A percentile compares a stretch with the other conserved stretches of the same genome.
Conservation (phyloP, 2,797 vertebrate species). For the Acridotheres tristis region DNA sequence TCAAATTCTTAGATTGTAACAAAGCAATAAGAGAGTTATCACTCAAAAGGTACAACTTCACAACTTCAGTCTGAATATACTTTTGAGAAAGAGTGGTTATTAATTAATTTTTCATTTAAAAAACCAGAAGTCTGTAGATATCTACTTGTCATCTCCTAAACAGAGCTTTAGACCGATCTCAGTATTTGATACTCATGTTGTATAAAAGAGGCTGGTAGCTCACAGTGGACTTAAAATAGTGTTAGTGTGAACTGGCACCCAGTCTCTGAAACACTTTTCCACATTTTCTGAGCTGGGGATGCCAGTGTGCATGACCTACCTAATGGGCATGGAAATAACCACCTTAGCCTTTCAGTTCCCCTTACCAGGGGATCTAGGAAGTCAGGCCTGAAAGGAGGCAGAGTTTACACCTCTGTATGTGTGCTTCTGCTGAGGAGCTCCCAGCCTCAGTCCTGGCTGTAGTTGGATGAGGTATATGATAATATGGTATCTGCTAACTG, state of each 20-base stretch:
- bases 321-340: neutral
- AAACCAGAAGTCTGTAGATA: neutral
- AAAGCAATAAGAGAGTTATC: slow-evolving; percentile 37
- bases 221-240: neutral
- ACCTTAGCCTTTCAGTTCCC: neutral
- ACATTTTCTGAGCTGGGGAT: neutral
- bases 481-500: neutral
- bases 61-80: neutral
- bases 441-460: neutral
- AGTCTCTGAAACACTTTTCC: neutral
- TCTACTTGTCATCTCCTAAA: neutral
- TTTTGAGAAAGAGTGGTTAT: slow-evolving; percentile 20
- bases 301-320: neutral
- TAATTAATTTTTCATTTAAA: neutral
- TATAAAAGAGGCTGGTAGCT: neutral
- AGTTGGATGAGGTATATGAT: neutral
- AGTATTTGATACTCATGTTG: neutral
- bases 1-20: slow-evolving; percentile 1
- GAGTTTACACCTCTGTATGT: neutral
- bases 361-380: neutral
- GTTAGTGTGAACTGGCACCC: neutral
- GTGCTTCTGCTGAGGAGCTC: neutral
- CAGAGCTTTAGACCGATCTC: neutral
- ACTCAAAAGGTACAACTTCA: slow-evolving; percentile 27
- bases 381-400: neutral